A percentile compares a stretch with the other conserved stretches of the same genome.
These are phyloP conservation scores for Tricholauxania praeusta DNA, from an alignment of 2,888 invertebrate species.

Conservation along the genomic window DNA sequence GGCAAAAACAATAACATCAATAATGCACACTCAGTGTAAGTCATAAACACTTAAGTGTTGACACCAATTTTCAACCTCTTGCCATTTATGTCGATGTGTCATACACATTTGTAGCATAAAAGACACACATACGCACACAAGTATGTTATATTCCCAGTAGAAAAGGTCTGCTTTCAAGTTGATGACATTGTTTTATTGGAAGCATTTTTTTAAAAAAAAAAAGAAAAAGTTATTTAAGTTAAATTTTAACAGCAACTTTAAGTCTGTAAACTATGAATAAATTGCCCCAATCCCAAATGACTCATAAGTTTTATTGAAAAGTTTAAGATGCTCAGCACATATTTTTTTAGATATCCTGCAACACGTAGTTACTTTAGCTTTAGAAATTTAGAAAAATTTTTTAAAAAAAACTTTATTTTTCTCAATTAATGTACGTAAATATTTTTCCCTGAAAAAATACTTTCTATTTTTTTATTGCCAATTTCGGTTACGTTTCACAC, in stretches of 20 bases:
- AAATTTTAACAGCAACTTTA: too few relatives aligned
- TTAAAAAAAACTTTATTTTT: background rate
- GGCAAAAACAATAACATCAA: slow-evolving; percentile 1
- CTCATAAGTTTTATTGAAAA: background rate
- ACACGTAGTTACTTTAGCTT: background rate
- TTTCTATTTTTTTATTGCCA: too few relatives aligned
- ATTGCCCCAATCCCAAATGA: too few relatives aligned
- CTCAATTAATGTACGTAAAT: too few relatives aligned
- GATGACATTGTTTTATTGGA: background rate
- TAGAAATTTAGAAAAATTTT: background rate
- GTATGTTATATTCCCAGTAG: too few relatives aligned
- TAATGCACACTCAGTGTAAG: slow-evolving; percentile 4
- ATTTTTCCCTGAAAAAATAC: slow-evolving; percentile 10
- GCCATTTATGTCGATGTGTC: slow-evolving; percentile 5
- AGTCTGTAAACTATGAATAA: too few relatives aligned
- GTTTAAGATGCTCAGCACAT: background rate
- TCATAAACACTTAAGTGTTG: slow-evolving; percentile 18
- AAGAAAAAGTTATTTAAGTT: too few relatives aligned
- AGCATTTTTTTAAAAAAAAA: too few relatives aligned
- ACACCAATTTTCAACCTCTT: slow-evolving; percentile 20
- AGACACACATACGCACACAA: slow-evolving; percentile 24
- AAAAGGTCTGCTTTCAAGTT: background rate
- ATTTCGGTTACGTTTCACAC: too few relatives aligned
- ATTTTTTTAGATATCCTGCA: background rate
- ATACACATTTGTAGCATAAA: slow-evolving; percentile 37